Evolutionary conservation across 2,797 vertebrate genomes (phyloP), one percentile per base, ranked within the genome.

Genomic region (Vespertilio murinus): DNA sequence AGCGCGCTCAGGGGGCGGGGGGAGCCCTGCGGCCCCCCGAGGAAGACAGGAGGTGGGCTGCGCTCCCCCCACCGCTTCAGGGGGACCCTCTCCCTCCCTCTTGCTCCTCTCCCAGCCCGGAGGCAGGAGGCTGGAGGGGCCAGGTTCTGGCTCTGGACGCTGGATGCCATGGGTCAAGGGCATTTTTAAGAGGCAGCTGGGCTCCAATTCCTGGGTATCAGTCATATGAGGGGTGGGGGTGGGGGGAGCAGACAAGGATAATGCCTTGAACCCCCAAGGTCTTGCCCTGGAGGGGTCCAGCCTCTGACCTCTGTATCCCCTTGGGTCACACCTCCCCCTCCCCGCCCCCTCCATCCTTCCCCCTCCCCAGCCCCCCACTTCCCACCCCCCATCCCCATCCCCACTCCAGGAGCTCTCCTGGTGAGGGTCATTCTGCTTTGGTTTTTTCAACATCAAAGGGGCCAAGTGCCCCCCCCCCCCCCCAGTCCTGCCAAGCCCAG

Each of bases 361-460:
- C 67, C 69, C 64, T 52, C 67, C 40, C 65, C 40, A 14, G 47
- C 16, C 47, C 13, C 47, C 47, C 47, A 5, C 47, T 14, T 14
- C 12, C 47, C 47, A 13, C 16, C 74, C 49, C 11, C 59, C 28
- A 84, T n/a, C 40, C 78, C 59, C 49, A 45, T 49, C 11, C 59
- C 28, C 92, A n/a, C 47, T 69, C 59, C 64, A 64, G 80, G 28
- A 88, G 56, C 61, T 82, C 35, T 86, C 85, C 79, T 84, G 80
- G 54, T 94, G 86, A 92, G 69, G 67, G 89, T 81, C 85, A 81
- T 93, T 97, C 88, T 87, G 64, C 93, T 96, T 96, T 80, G 91
- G 85, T 75, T 90, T 96, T 61, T 85, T 95, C 78, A 80, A 96
- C 96, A 95, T 97, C 96, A 96, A 95, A 97, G 96, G 88, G 85